Evolutionary conservation across 1,140 invertebrate genomes (phyloP), one percentile per base, ranked within the genome.

Genomic region (Eueides isabella): DNA sequence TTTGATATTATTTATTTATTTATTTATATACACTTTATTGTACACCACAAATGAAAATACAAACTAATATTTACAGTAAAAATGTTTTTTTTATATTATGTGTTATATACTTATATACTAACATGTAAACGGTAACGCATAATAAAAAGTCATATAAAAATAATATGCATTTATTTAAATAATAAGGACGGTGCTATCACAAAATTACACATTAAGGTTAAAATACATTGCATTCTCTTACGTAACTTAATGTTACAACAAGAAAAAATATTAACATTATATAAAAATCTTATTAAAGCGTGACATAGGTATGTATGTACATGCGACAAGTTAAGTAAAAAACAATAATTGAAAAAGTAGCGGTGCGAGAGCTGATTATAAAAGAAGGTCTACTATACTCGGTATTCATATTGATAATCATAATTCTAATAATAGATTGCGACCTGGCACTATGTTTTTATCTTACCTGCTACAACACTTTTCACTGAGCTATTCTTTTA

Each of bases 151-250:
- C 9, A 55, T 26, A 55, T 23, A 55, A 55, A 23, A 55, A 55
- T 11, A 55, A 55, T 55, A 55, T 55, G 23, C 26, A 11, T 55
- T 55, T 55, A 55, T 55, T 55, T 23, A 26, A 9, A 55, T 12
- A 19, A 19, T 44, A 55, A 26, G 48, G 48, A 55, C 48, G 48
- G 48, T 55, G 48, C 48, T 55, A 55, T 55, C 48, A 55, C 48
- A 55, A 23, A 55, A 23, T 55, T 55, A 11, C 19, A 55, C 23
- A 55, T 55, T 23, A 55, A 9, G 19, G 3, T 55, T 19, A 55
- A 55, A 7, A 55, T 23, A 44, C 7, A 55, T 55, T 23, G 23
- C n/a, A 19, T 55, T 55, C 19, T 23, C 48, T 55, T 55, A 11
- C 48, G 23, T 55, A 26, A 26, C 48, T 55, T 12, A 26, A 9